Percentiles rank a stretch among this genome's conserved stretches.
Evolutionary conservation across 2,888 invertebrate genomes (phyloP).

Genomic region (Alitta virens): DNA sequence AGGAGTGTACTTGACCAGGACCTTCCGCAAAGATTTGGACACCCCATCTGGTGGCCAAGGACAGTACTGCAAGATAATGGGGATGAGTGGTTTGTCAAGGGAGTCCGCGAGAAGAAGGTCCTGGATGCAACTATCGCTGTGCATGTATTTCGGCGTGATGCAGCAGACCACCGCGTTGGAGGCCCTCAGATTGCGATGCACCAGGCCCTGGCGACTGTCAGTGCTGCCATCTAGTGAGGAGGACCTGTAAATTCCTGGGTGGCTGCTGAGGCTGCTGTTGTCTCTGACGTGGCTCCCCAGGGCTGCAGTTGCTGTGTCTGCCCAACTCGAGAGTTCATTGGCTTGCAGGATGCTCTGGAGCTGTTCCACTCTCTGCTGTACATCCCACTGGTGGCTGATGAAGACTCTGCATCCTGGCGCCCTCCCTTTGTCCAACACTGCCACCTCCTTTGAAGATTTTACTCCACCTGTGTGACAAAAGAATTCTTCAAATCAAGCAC

Average conservation of each 20-base stretch:
- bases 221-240: conserved; percentile 27
- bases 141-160: conserved; percentile 53
- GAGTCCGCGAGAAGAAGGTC: conserved; percentile 51
- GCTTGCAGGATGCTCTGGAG: conserved; percentile 42
- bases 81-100: conserved; percentile 48
- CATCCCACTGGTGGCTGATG: conserved; percentile 55
- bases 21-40: conserved; percentile 42
- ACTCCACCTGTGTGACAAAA: too few relatives aligned
- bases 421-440: not conserved
- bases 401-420: conserved; percentile 31
- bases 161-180: conserved; percentile 46
- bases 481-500: too few relatives aligned
- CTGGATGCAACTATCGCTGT: conserved; percentile 52
- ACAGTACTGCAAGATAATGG: conserved; percentile 47
- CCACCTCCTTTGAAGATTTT: not conserved
- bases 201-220: conserved; percentile 39
- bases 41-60: conserved; percentile 48
- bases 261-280: conserved; percentile 40
- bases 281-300: conserved; percentile 31
- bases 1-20: conserved; percentile 39
- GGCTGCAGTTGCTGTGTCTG: conserved; percentile 43
- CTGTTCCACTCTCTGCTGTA: conserved; percentile 50
- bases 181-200: conserved; percentile 48
- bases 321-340: conserved; percentile 46
- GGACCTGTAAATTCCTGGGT: conserved; percentile 23